Percentiles rank a stretch among this genome's conserved stretches.
Evolutionary conservation across 2,797 vertebrate genomes (phyloP).

Genomic region (Oceanodroma leucorhoa): DNA sequence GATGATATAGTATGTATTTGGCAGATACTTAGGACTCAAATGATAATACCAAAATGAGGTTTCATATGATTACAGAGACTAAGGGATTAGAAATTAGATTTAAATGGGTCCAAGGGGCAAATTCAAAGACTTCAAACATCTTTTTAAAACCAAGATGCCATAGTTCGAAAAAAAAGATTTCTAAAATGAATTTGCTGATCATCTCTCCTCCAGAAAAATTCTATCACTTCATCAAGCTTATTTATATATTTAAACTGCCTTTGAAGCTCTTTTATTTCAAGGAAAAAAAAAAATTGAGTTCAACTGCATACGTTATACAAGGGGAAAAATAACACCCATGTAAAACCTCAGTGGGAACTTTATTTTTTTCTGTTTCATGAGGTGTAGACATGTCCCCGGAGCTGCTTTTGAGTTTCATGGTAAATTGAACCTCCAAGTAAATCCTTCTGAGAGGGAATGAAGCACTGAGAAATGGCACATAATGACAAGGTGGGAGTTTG

Average conservation of each 20-base stretch:
- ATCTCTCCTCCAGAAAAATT: slow-evolving; percentile 64
- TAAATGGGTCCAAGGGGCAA: slow-evolving; percentile 65
- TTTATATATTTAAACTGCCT: slow-evolving; percentile 67
- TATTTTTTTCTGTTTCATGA: slow-evolving; percentile 15
- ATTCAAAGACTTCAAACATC: slow-evolving; percentile 69
- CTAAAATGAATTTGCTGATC: slow-evolving; percentile 47
- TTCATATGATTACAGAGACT: slow-evolving; percentile 61
- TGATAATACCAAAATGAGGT: slow-evolving; percentile 60
- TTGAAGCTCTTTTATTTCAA: slow-evolving; percentile 67
- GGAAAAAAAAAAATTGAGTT: background rate
- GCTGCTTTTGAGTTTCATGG: background rate
- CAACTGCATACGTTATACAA: slow-evolving; percentile 42
- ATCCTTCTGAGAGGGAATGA: background rate
- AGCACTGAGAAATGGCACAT: background rate
- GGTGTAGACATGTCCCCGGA: background rate
- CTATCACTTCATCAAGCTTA: slow-evolving; percentile 60
- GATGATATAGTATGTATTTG: slow-evolving; percentile 40
- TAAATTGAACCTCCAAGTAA: background rate
- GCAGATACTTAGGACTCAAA: slow-evolving; percentile 59
- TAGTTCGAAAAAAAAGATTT: slow-evolving; percentile 27
- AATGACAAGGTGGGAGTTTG: background rate
- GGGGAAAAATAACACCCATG: slow-evolving; percentile 44
- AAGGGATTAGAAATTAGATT: slow-evolving; percentile 70
- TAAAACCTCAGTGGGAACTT: slow-evolving; percentile 31
- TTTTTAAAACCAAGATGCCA: slow-evolving; percentile 40